Percentiles rank a stretch among this genome's conserved stretches.
phyloP scores from a whole-genome alignment of 1,140 invertebrate species.

The Hormaphis cornu region DNA sequence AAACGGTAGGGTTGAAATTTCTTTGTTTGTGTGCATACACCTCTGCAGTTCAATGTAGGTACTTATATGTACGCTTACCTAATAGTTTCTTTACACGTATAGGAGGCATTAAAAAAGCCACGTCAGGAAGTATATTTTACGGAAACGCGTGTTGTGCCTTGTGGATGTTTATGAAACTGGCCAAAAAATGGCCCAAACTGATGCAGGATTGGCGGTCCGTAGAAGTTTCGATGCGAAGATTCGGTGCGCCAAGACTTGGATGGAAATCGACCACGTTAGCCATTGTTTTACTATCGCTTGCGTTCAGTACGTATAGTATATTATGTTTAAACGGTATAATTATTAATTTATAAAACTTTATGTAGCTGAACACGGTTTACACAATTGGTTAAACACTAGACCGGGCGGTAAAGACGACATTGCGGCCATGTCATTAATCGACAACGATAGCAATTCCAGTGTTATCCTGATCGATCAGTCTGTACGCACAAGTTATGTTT shows the following conservation, averaged over 20 bases:
- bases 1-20: no score
- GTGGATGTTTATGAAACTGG: slow-evolving; percentile 43
- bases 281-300: slow-evolving; percentile 33
- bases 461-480: slow-evolving; percentile 31
- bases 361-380: slow-evolving; percentile 35
- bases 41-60: no score
- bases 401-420: slow-evolving; percentile 35
- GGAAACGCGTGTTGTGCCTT: slow-evolving; percentile 44
- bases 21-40: no score
- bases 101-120: slow-evolving; percentile 46
- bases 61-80: no score
- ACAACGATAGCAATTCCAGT: slow-evolving; percentile 14
- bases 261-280: slow-evolving; percentile 34
- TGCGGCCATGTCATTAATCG: slow-evolving; percentile 29
- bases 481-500: not conserved
- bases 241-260: slow-evolving; percentile 34
- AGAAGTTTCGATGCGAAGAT: slow-evolving; percentile 44
- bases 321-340: no score
- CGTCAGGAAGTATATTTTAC: slow-evolving; percentile 46
- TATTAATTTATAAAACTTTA: no score
- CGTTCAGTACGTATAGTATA: slow-evolving; percentile 35
- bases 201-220: slow-evolving; percentile 44
- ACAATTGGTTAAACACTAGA: slow-evolving; percentile 35
- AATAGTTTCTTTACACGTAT: slow-evolving; percentile 32
- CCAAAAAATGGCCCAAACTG: slow-evolving; percentile 42